Evolutionary conservation across 2,113 vertebrate genomes (phyloP).

Genomic region (Sinocyclocheilus anophthalmus): DNA sequence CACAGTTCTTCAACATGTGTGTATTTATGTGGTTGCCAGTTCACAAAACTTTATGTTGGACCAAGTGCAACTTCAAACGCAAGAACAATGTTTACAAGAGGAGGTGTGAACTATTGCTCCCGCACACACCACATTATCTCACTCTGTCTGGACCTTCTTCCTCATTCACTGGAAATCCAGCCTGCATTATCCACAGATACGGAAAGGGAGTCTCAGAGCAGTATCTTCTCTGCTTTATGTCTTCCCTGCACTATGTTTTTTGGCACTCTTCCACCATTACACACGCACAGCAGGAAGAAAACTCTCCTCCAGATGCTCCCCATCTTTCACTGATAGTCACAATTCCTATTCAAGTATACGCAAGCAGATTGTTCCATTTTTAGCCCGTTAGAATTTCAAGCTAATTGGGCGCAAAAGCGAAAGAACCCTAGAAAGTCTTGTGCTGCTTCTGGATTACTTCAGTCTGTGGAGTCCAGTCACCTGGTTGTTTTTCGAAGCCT

Average conservation of each 20-base stretch:
- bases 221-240: conserved; percentile 27
- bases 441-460: conserved; percentile 21
- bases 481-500: conserved; percentile 23
- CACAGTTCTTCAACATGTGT: conserved; percentile 20
- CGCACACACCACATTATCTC: conserved; percentile 14
- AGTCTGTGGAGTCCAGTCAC: conserved; percentile 4
- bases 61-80: conserved; percentile 17
- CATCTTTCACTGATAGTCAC: conserved; percentile 8
- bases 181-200: background rate
- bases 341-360: conserved; percentile 9
- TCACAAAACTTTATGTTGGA: conserved; percentile 23
- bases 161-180: background rate
- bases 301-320: conserved; percentile 20
- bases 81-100: conserved; percentile 19
- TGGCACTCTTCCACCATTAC: conserved; percentile 15
- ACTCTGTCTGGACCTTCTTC: conserved; percentile 33
- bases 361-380: conserved; percentile 17
- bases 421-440: conserved; percentile 8
- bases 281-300: conserved; percentile 20
- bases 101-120: conserved; percentile 22
- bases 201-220: conserved; percentile 35
- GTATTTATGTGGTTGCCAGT: background rate
- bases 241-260: conserved; percentile 14
- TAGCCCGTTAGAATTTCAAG: background rate
- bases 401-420: background rate